A percentile compares a stretch with the other conserved stretches of the same genome.
Conservation (phyloP, 2,113 vertebrate species). For the Phylloscopus whistleri region DNA sequence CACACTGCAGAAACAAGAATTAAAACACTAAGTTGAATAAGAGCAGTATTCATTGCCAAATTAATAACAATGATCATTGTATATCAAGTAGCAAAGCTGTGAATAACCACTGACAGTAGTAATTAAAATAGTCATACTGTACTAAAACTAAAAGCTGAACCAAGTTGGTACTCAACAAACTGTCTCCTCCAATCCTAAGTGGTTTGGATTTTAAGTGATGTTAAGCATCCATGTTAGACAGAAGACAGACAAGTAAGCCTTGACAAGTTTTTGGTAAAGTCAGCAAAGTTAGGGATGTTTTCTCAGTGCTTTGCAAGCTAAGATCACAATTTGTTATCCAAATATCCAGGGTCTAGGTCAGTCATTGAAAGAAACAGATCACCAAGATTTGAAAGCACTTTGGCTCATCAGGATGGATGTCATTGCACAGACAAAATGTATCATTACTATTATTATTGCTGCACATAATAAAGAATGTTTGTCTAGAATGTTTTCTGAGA, state of each 20-base stretch:
- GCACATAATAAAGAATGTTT: not conserved
- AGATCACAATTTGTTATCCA: not conserved
- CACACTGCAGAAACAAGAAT: not conserved
- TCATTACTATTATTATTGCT: conserved; percentile 23
- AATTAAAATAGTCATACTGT: not conserved
- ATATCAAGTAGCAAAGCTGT: not conserved
- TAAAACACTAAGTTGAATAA: not conserved
- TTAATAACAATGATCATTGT: not conserved
- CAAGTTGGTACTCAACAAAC: not conserved
- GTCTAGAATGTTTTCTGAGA: not conserved
- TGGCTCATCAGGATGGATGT: not conserved
- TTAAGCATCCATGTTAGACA: not conserved
- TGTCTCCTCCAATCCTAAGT: not conserved
- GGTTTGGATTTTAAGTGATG: not conserved
- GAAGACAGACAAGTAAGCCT: not conserved
- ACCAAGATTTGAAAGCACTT: not conserved
- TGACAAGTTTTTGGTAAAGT: not conserved
- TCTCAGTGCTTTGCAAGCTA: not conserved
- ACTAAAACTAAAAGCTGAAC: not conserved
- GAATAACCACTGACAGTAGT: not conserved
- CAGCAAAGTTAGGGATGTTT: not conserved
- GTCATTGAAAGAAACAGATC: not conserved
- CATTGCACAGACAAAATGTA: not conserved
- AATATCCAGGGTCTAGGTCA: not conserved
- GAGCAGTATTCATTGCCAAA: not conserved